Percentiles rank a stretch among this genome's conserved stretches.
Evolutionary conservation across 2,113 vertebrate species (phyloP).

Genomic region (Sylvilagus bachmani): DNA sequence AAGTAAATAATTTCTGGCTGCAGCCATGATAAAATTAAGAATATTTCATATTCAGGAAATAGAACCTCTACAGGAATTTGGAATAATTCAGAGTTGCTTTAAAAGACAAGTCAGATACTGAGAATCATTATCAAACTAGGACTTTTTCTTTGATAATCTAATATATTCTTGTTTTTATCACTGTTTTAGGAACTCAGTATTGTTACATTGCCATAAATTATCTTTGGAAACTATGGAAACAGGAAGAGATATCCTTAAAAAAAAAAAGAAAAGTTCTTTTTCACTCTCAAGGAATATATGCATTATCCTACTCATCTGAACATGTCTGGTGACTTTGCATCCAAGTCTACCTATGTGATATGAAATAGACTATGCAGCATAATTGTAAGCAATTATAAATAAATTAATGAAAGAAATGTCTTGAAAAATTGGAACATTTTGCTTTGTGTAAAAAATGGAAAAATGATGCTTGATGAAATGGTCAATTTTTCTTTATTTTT

Average conservation of each 20-base stretch:
- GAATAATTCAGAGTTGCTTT: not conserved
- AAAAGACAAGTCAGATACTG: not conserved
- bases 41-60: not conserved
- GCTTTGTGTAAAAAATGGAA: not conserved
- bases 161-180: not conserved
- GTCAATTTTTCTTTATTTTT: not conserved
- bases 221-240: not conserved
- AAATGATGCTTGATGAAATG: not conserved
- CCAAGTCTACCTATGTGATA: not conserved
- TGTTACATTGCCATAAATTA: not conserved
- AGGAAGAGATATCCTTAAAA: not conserved
- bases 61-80: not conserved
- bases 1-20: not conserved
- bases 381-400: too few relatives aligned
- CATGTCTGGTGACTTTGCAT: not conserved
- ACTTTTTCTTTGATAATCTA: not conserved
- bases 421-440: fast-evolving
- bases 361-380: not conserved
- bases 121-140: not conserved
- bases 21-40: not conserved
- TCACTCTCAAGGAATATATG: not conserved
- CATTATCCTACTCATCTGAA: not conserved
- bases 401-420: not conserved
- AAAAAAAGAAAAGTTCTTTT: not conserved
- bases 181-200: not conserved